Evolutionary conservation across 2,113 vertebrate species (phyloP), one percentile per base, ranked within the genome.

Genomic region (Isurus oxyrinchus): DNA sequence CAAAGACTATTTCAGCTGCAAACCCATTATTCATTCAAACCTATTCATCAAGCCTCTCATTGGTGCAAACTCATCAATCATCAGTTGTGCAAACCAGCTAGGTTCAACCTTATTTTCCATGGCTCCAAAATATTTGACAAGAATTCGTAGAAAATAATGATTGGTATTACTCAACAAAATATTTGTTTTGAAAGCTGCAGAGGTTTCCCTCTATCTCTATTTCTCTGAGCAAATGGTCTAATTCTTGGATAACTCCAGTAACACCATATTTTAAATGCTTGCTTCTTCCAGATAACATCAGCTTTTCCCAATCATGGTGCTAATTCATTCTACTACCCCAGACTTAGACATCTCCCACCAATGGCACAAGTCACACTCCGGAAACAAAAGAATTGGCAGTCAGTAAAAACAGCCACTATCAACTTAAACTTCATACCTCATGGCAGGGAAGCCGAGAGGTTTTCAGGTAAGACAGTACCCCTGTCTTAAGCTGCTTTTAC

Each of bases 381-480:
- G 21, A 66, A 69, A 40, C 23, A 49, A 44, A 95, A 67, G 93
- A 49, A 23, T 5, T 27, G 13, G 63, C 63, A 95, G 35, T 21
- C 40, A 16, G 93, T 66, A n/a, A 44, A 67, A 67, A 25, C 8
- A 27, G 63, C n/a, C 19, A 19, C 35, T 95, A 49, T 44, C 8
- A 97, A 98, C 90, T 97, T 98, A 79, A 98, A 98, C 96, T 97
- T 97, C 96, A 97, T 97, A 96, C 98, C 97, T 49, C 98, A 97
- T 93, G 98, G 97, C 96, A 99, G 99, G 2, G 99, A 99, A 97
- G 97, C 99, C 14, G 97, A 98, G 93, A 69, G n/a, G 10, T 25
- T 67, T 67, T 66, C 63, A 67, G 61, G 93, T 67, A 49, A 16
- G 61, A 31, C 21, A 95, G 35, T n/a, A 23, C 3, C n/a, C n/a